These are phyloP conservation scores for Cephus runcator DNA, from an alignment of 2,888 invertebrate species.

Conservation along the genomic window DNA sequence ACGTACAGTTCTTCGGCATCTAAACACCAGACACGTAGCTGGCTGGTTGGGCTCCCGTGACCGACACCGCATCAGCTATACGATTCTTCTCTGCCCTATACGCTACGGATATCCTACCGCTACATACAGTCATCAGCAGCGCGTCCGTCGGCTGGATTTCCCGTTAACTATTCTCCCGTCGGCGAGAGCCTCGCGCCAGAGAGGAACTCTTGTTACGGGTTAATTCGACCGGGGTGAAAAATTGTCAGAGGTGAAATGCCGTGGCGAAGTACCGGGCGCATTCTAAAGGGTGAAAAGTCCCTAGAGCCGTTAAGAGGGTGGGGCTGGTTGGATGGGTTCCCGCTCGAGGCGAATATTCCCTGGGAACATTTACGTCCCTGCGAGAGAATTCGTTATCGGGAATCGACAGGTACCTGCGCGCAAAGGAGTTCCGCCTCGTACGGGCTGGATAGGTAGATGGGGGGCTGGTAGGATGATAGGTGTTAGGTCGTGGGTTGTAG, in stretches of 20 bases:
- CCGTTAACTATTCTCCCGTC: neutral
- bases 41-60: neutral
- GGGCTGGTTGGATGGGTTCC: neutral
- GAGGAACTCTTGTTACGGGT: neutral
- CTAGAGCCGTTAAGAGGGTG: neutral
- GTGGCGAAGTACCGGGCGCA: neutral
- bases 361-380: conserved; percentile 41
- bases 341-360: neutral
- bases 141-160: neutral
- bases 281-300: neutral
- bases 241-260: neutral
- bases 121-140: neutral
- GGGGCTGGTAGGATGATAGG: neutral
- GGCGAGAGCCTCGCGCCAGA: neutral
- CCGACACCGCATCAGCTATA: neutral
- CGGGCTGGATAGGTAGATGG: conserved; percentile 31
- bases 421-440: conserved; percentile 7
- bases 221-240: neutral
- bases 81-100: neutral
- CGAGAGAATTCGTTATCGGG: conserved; percentile 47
- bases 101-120: neutral
- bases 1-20: neutral
- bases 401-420: conserved; percentile 43
- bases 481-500: neutral
- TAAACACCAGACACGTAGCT: neutral